A percentile compares a stretch with the other conserved stretches of the same genome.
Evolutionary conservation across 2,888 invertebrate genomes (phyloP).

Genomic region (Mimachlamys varia): DNA sequence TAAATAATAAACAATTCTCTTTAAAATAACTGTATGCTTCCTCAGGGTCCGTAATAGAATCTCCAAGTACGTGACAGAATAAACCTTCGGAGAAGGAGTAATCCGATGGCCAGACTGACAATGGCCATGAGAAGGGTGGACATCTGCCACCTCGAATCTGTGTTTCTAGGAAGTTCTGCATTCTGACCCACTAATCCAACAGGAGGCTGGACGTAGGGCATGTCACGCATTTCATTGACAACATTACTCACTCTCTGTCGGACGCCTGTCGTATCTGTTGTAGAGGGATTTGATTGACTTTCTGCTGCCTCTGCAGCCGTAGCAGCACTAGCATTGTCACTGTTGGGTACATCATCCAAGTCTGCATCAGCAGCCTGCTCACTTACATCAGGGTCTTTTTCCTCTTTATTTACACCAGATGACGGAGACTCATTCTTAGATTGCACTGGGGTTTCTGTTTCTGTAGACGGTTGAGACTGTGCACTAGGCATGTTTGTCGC

Average conservation of each 20-base stretch:
- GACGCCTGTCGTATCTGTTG: neutral
- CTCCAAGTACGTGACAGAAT: conserved; percentile 50
- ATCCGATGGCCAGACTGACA: conserved; percentile 53
- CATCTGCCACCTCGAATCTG: conserved; percentile 41
- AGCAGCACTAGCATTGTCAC: neutral
- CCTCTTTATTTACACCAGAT: neutral
- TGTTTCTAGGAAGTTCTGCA: conserved; percentile 44
- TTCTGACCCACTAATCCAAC: conserved; percentile 42
- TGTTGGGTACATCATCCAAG: neutral
- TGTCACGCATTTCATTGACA: neutral
- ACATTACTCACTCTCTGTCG: neutral
- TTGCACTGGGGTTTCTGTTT: neutral
- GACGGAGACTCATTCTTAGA: neutral
- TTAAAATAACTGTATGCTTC: neutral
- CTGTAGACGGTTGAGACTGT: neutral
- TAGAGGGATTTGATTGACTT: neutral
- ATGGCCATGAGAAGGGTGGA: conserved; percentile 54
- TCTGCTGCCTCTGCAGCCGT: neutral
- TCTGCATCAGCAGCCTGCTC: neutral
- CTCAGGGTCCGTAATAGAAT: conserved; percentile 35
- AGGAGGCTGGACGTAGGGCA: conserved; percentile 14
- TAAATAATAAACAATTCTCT: no score
- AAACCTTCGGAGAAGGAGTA: conserved; percentile 58
- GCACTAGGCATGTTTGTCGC: neutral
- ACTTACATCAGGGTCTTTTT: neutral